phyloP scores from a whole-genome alignment of 1,140 invertebrate species.

The Eufriesea mexicana region DNA sequence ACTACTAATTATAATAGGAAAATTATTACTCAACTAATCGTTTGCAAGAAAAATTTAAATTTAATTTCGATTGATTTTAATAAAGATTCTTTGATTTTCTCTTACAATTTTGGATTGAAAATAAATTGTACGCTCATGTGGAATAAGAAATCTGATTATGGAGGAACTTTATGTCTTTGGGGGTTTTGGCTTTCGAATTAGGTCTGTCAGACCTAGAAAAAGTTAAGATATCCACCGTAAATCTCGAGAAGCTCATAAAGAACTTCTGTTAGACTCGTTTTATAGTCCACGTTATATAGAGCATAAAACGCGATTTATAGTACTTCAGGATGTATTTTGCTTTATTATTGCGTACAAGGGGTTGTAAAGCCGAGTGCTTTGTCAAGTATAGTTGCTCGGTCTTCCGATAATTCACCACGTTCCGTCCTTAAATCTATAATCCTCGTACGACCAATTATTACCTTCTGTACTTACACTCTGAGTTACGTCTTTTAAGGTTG shows the following conservation, averaged over 20 bases:
- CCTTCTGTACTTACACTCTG: conserved; percentile 8
- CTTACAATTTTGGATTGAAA: not conserved
- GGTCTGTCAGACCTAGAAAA: not conserved
- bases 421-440: not conserved
- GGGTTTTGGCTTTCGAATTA: not conserved
- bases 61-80: too few relatives aligned
- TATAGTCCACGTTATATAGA: not conserved
- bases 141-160: not conserved
- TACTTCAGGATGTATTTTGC: not conserved
- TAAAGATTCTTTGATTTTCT: too few relatives aligned
- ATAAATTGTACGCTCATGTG: not conserved
- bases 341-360: not conserved
- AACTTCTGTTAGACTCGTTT: not conserved
- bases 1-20: too few relatives aligned
- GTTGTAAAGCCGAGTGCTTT: not conserved
- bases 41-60: too few relatives aligned
- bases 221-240: not conserved
- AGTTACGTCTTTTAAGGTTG: not conserved
- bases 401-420: not conserved
- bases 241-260: not conserved
- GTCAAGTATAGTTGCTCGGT: not conserved
- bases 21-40: too few relatives aligned
- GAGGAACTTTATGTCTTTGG: not conserved
- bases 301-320: not conserved
- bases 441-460: not conserved